Percentiles rank a stretch among this genome's conserved stretches.
Conservation (phyloP, 2,797 vertebrate genomes). For the Artibeus jamaicensis region DNA sequence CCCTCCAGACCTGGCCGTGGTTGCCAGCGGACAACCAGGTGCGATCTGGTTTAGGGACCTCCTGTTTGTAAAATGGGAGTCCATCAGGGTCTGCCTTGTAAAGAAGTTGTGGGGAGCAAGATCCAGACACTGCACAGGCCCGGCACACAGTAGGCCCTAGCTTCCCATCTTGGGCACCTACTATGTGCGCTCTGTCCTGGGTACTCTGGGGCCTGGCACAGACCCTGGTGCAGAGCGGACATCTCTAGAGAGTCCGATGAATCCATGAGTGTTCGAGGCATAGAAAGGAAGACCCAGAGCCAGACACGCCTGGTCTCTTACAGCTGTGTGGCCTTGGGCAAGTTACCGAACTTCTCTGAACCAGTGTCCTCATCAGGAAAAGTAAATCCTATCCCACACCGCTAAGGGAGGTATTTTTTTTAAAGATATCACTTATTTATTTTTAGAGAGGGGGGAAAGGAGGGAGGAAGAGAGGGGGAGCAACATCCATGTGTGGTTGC, state of each 20-base stretch:
- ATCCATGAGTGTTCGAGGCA: background rate
- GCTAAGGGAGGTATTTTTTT: background rate
- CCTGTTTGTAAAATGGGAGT: accelerated
- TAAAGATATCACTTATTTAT: too few species aligned
- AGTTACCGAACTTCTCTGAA: background rate
- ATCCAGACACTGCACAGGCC: accelerated
- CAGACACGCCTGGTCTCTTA: background rate
- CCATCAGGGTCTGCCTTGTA: background rate
- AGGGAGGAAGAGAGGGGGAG: too few species aligned
- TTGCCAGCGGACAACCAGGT: background rate
- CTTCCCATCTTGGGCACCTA: background rate
- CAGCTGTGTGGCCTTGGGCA: background rate
- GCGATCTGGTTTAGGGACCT: background rate
- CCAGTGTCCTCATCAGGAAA: background rate
- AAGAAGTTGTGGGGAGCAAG: background rate
- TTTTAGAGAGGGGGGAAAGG: too few species aligned
- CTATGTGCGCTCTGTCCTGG: background rate
- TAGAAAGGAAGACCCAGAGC: background rate
- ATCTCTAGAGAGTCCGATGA: background rate
- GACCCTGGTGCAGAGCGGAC: background rate
- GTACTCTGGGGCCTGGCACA: background rate
- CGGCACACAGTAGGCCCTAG: background rate
- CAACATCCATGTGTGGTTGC: too few species aligned
- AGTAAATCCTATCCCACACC: background rate
- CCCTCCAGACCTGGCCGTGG: background rate